These are phyloP conservation scores for Acronicta leporina DNA, from an alignment of 2,888 invertebrate species.

Conservation along the genomic window DNA sequence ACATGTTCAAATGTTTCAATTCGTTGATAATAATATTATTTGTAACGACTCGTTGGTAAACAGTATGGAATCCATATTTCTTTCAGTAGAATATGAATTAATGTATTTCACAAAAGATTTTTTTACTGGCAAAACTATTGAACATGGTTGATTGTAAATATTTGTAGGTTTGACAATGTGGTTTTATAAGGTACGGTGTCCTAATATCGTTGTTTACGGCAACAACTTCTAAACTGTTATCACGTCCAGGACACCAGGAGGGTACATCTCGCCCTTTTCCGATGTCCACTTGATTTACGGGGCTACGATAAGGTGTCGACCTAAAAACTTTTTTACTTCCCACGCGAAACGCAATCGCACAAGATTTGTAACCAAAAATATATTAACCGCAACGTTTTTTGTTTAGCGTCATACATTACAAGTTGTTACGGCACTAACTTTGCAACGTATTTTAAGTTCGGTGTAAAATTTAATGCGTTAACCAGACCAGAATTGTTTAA, in stretches of 20 bases:
- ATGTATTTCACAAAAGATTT: too few species aligned
- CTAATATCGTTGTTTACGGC: conserved; percentile 78
- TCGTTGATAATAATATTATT: too few species aligned
- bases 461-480: not conserved
- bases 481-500: conserved; percentile 53
- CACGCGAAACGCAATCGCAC: conserved; percentile 68
- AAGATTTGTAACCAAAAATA: conserved; percentile 81
- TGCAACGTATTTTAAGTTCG: conserved; percentile 8
- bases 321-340: conserved; percentile 79
- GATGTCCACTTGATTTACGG: conserved; percentile 85
- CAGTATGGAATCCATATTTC: too few species aligned
- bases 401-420: not conserved
- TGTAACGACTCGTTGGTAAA: too few species aligned
- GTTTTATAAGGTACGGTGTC: conserved; percentile 38
- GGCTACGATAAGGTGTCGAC: conserved; percentile 82
- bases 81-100: too few species aligned
- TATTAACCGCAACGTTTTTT: conserved; percentile 42
- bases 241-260: conserved; percentile 73
- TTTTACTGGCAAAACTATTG: conserved; percentile 11
- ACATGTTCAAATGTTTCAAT: too few species aligned
- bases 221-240: conserved; percentile 78
- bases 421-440: not conserved
- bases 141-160: conserved; percentile 49
- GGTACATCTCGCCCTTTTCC: conserved; percentile 75
- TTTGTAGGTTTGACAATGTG: conserved; percentile 37